Percentiles rank a stretch among this genome's conserved stretches.
Evolutionary conservation across 2,888 invertebrate genomes (phyloP).

Genomic region (Sinotaia quadrata): DNA sequence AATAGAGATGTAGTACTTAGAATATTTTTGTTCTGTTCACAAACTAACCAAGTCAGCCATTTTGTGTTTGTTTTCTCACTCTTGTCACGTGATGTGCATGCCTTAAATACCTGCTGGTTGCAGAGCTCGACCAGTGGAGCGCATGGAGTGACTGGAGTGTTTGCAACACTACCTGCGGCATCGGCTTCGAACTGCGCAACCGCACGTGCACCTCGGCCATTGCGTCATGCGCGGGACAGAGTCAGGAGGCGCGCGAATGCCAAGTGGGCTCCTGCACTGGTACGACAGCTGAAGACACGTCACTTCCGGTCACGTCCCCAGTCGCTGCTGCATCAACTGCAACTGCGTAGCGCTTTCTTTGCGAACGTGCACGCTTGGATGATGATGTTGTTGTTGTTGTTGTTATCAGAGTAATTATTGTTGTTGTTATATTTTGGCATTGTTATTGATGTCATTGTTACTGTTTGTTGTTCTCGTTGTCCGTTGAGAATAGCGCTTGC

Average conservation of each 20-base stretch:
- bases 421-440: too few species aligned
- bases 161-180: constrained; percentile 30
- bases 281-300: neutral
- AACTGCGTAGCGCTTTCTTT: neutral
- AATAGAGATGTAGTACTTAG: too few species aligned
- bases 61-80: too few species aligned
- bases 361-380: too few species aligned
- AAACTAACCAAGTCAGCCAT: too few species aligned
- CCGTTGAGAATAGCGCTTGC: too few species aligned
- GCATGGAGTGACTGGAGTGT: constrained; percentile 31
- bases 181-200: constrained; percentile 24
- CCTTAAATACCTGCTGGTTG: neutral
- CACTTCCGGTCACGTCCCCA: neutral
- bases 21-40: too few species aligned
- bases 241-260: neutral
- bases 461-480: too few species aligned
- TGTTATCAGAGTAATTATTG: too few species aligned
- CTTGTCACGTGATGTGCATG: too few species aligned
- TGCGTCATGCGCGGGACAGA: constrained; percentile 46
- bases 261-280: neutral
- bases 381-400: too few species aligned
- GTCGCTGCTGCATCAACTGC: neutral
- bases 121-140: constrained; percentile 28
- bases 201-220: neutral
- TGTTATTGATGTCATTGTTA: too few species aligned